Percentiles rank a stretch among this genome's conserved stretches.
phyloP scores from a whole-genome alignment of 2,888 invertebrate genomes.

The Hermaeophaga mercurialis region DNA sequence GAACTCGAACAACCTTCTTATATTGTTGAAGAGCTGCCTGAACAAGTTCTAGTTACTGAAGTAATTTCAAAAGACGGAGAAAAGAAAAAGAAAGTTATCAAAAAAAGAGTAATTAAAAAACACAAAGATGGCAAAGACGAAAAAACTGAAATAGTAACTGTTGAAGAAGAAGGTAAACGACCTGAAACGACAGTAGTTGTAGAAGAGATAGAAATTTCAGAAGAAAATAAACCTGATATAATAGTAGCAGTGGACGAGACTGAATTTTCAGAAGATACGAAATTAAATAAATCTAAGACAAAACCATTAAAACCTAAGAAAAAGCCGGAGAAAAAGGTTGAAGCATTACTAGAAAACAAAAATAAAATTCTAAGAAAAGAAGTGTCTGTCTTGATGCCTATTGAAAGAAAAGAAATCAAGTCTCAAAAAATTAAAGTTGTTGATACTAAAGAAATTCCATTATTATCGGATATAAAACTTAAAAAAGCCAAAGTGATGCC shows the following conservation, averaged over 20 bases:
- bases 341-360: constrained; percentile 46
- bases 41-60: constrained; percentile 44
- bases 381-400: constrained; percentile 46
- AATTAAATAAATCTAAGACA: too few species aligned
- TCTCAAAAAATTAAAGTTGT: constrained; percentile 66
- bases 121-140: constrained; percentile 48
- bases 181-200: constrained; percentile 55
- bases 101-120: constrained; percentile 46
- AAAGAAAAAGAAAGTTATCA: constrained; percentile 42
- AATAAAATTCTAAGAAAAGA: constrained; percentile 44
- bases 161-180: constrained; percentile 58
- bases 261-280: constrained; percentile 44
- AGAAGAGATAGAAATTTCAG: constrained; percentile 48
- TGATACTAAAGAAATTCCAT: constrained; percentile 59
- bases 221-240: too few species aligned
- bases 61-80: constrained; percentile 37
- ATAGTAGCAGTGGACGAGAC: constrained; percentile 51
- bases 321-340: constrained; percentile 54
- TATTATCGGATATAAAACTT: constrained; percentile 68
- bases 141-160: constrained; percentile 57
- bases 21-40: constrained; percentile 43
- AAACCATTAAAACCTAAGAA: constrained; percentile 25
- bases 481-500: constrained; percentile 53
- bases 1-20: constrained; percentile 42
- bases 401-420: constrained; percentile 63